phyloP scores from a whole-genome alignment of 2,797 vertebrate species.

The Tiaroga cobitis region DNA sequence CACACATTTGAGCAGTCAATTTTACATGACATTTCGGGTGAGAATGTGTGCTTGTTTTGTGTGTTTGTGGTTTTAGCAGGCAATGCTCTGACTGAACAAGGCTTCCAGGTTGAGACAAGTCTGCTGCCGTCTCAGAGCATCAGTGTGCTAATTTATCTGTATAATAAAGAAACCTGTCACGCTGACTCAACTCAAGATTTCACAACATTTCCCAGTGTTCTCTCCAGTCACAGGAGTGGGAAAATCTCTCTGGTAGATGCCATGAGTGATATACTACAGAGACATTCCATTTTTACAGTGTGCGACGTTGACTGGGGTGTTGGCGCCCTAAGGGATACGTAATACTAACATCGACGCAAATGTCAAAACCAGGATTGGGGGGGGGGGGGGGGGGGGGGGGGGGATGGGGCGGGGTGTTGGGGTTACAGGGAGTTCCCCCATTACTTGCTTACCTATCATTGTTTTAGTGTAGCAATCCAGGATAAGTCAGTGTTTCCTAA shows the following conservation, averaged over 20 bases:
- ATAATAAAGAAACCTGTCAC: conserved; percentile 17
- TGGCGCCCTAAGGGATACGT: neutral
- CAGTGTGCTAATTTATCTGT: neutral
- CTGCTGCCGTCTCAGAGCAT: conserved; percentile 12
- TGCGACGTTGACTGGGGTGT: neutral
- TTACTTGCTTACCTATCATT: neutral
- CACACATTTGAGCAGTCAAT: neutral
- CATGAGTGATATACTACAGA: no score
- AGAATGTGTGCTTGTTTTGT: neutral
- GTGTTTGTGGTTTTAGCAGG: neutral
- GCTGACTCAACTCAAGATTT: conserved; percentile 26
- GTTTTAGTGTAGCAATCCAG: neutral
- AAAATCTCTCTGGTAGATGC: conserved; percentile 3
- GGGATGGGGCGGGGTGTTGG: no score
- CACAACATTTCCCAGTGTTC: conserved; percentile 7
- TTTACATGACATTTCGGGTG: neutral
- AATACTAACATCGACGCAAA: neutral
- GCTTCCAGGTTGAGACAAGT: conserved; percentile 35
- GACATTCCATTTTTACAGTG: no score
- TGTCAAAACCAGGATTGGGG: neutral
- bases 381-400: no score
- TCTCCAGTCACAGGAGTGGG: neutral
- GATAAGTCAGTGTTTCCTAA: neutral
- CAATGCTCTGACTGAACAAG: conserved; percentile 31
- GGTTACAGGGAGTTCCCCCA: neutral